A percentile compares a stretch with the other conserved stretches of the same genome.
phyloP scores from a whole-genome alignment of 92 coral and sea anemone genomes.

The Palythoa grandiflora region DNA sequence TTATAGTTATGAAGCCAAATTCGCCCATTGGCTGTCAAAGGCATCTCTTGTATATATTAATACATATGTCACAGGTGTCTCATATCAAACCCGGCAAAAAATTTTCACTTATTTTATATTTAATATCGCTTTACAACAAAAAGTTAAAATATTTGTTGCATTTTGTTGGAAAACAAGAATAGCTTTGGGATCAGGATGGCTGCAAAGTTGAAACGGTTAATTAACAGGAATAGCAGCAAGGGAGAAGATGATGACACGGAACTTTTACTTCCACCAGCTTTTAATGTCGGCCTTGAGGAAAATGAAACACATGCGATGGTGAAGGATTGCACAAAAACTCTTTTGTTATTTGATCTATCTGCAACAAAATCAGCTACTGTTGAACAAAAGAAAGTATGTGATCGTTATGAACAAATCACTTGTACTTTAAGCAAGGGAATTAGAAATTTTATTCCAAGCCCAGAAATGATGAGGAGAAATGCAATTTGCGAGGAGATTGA shows the following conservation, averaged over 20 bases:
- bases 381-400: not conserved
- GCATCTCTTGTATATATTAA: no score
- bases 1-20: no score
- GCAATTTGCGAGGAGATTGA: constrained; percentile 31
- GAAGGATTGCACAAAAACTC: not conserved
- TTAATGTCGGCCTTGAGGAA: not conserved
- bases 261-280: not conserved
- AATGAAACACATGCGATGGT: not conserved
- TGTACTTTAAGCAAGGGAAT: not conserved
- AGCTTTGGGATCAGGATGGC: not conserved
- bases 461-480: constrained; percentile 20
- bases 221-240: not conserved
- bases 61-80: no score
- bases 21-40: no score
- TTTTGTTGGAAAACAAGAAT: not conserved
- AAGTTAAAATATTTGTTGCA: no score
- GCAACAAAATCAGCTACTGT: not conserved
- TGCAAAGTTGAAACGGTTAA: not conserved
- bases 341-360: not conserved
- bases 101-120: no score
- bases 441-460: constrained; percentile 21
- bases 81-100: no score
- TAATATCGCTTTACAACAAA: no score
- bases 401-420: constrained; percentile 30
- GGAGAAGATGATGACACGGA: not conserved